phyloP scores from a whole-genome alignment of 2,113 vertebrate species.

The Hoplias malabaricus region DNA sequence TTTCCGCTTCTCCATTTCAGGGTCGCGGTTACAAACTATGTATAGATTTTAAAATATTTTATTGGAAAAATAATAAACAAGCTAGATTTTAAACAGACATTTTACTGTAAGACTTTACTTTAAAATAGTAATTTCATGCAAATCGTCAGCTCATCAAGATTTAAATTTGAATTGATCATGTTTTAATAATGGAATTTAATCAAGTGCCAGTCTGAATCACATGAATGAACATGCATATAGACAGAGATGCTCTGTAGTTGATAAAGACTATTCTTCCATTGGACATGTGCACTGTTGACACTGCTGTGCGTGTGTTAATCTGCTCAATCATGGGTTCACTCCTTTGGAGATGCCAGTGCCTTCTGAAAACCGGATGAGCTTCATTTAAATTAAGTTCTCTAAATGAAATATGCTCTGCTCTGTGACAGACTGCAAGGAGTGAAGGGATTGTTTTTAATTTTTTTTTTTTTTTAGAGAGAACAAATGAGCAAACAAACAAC shows the following conservation, averaged over 20 bases:
- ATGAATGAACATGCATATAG: background rate
- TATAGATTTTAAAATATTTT: too few relatives aligned
- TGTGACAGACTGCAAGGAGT: conserved; percentile 15
- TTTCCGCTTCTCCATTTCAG: too few relatives aligned
- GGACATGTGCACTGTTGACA: background rate
- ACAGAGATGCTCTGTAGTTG: background rate
- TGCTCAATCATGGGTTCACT: conserved; percentile 19
- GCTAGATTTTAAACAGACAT: too few relatives aligned
- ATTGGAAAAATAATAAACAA: too few relatives aligned
- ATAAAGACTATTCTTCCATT: background rate
- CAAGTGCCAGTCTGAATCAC: background rate
- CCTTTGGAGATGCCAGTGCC: background rate
- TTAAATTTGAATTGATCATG: too few relatives aligned
- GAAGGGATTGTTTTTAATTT: conserved; percentile 21
- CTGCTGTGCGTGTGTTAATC: conserved; percentile 17
- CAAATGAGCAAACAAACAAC: conserved; percentile 7
- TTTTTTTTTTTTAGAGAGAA: conserved; percentile 13
- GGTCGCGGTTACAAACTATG: too few relatives aligned
- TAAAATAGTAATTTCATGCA: too few relatives aligned
- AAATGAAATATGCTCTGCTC: conserved; percentile 23
- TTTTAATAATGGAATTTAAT: background rate
- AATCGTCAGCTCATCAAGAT: too few relatives aligned
- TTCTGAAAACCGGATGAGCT: background rate
- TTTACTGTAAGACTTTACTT: too few relatives aligned
- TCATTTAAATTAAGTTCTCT: conserved; percentile 42